These are phyloP conservation scores for Ramazzottius varieornatus DNA, from an alignment of 2,888 invertebrate genomes.

Conservation along the genomic window DNA sequence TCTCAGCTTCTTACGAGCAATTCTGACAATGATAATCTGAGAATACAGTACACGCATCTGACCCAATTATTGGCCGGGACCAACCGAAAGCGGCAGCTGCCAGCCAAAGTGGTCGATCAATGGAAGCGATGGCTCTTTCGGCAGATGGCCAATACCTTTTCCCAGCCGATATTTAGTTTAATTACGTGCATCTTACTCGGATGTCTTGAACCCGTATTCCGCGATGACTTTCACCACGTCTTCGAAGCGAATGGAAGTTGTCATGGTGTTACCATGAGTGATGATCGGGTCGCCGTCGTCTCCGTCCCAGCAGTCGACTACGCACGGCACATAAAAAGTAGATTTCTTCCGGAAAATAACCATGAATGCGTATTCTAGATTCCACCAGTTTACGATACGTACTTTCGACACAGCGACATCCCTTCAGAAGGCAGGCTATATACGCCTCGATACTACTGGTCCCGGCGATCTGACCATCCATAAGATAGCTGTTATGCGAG, in stretches of 20 bases:
- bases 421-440: constrained; percentile 29
- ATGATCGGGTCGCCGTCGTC: constrained; percentile 31
- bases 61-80: too few species aligned
- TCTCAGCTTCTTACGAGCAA: too few species aligned
- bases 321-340: too few species aligned
- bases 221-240: constrained; percentile 27
- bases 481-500: constrained; percentile 25
- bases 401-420: constrained; percentile 35
- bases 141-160: too few species aligned
- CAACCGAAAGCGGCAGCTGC: too few species aligned
- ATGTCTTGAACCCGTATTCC: constrained; percentile 25
- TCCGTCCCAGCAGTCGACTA: constrained; percentile 36
- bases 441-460: constrained; percentile 35
- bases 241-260: constrained; percentile 24
- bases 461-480: constrained; percentile 33
- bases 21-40: too few species aligned
- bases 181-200: too few species aligned
- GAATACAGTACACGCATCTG: too few species aligned
- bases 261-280: constrained; percentile 31
- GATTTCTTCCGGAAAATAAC: too few species aligned
- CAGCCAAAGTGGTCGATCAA: too few species aligned
- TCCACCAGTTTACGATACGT: constrained; percentile 13
- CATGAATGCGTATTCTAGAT: neutral
- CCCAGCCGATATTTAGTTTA: too few species aligned
- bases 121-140: too few species aligned